Evolutionary conservation across 2,888 invertebrate species (phyloP), one percentile per base, ranked within the genome.

Genomic region (Caenorhabditis virilis): DNA sequence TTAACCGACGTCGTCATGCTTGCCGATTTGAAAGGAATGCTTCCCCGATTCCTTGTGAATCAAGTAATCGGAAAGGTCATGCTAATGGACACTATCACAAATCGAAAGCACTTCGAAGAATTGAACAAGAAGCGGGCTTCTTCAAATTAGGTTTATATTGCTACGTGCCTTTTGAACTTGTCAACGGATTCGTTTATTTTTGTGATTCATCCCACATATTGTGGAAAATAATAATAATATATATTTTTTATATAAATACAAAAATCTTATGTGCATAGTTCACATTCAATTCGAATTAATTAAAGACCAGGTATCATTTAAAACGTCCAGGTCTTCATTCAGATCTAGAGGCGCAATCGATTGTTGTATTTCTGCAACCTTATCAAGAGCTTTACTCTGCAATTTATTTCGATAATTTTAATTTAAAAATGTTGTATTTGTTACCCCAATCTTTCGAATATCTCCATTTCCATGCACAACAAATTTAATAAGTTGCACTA

Each of bases 1-100:
- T 16, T 72, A 22, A 60, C 67, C n/a, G 74, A 74, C 52, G 76
- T 76, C 2, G 69, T 69, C n/a, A 74, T 76, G 74, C 66, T 69
- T 6, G 74, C 67, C 27, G 74, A 76, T 53, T 49, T 76, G 50
- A 71, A 73, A 54, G 76, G 76, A 58, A 64, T 72, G 60, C 53
- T 76, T 13, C 76, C 76, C 20, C 71, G 68, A 42, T 33, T 74
- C 26, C 30, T 74, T 18, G 73, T 73, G 15, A 73, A 76, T 51
- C 71, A 73, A 61, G 74, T 76, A 5, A 59, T 76, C 23, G 72
- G 72, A n/a, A 70, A 67, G 35, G 65, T 76, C 16, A 74, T 74
- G 72, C 45, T 76, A 27, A 70, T 74, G 74, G 76, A 76, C 48
- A 69, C 72, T 2, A 72, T 69, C 39, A 64, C 70, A 35, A 76